Evolutionary conservation across 1,140 invertebrate species (phyloP).

Genomic region (Himalopsyche phryganea): DNA sequence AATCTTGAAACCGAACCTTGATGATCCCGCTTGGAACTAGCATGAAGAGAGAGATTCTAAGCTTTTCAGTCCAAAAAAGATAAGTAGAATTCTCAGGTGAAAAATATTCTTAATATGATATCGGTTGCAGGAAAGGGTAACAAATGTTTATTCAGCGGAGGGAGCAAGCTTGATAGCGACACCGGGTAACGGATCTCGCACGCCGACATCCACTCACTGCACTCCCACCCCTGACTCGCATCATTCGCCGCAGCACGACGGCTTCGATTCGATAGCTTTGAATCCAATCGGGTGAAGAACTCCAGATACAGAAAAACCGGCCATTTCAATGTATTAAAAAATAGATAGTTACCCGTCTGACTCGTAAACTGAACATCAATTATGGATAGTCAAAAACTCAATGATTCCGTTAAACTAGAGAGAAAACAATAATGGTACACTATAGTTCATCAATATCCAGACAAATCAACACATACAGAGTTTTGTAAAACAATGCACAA

Average conservation of each 20-base stretch:
- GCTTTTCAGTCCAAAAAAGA: no score
- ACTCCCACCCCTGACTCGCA: slow-evolving; percentile 48
- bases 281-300: slow-evolving; percentile 46
- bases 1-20: no score
- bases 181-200: slow-evolving; percentile 48
- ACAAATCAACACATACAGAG: slow-evolving; percentile 7
- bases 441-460: background rate
- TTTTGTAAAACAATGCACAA: no score
- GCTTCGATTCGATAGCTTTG: slow-evolving; percentile 51
- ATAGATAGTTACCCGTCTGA: slow-evolving; percentile 22
- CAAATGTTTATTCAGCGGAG: slow-evolving; percentile 55
- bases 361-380: slow-evolving; percentile 6
- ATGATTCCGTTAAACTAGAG: slow-evolving; percentile 4
- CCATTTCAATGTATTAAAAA: slow-evolving; percentile 8
- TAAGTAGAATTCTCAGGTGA: no score
- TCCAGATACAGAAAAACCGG: background rate
- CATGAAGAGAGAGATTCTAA: no score
- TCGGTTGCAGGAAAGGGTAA: slow-evolving; percentile 50
- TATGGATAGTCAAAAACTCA: background rate
- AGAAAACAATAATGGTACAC: slow-evolving; percentile 6
- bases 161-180: slow-evolving; percentile 54
- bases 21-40: no score
- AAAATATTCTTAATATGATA: no score
- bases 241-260: slow-evolving; percentile 46
- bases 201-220: slow-evolving; percentile 41